Evolutionary conservation across 2,888 invertebrate genomes (phyloP).

Genomic region (Cabera pusaria): DNA sequence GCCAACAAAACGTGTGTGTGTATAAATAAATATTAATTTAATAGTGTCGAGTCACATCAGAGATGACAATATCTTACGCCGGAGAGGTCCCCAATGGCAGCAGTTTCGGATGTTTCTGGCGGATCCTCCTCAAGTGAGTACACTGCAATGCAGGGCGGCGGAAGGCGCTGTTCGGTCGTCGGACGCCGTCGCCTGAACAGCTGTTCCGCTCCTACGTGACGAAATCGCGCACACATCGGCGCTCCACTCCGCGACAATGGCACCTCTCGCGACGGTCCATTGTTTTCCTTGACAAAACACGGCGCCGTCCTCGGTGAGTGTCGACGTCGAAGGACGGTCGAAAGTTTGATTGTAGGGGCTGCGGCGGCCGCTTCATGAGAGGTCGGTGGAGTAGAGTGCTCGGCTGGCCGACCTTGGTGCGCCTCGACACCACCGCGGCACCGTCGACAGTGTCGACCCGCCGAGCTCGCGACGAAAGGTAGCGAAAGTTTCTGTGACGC

Average conservation of each 20-base stretch:
- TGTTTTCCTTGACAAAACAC: constrained; percentile 48
- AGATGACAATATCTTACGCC: constrained; percentile 95
- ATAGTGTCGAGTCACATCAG: constrained; percentile 60
- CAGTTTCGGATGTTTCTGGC: constrained; percentile 96
- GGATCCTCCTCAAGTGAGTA: constrained; percentile 93
- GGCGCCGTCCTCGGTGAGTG: constrained; percentile 24
- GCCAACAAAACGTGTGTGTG: constrained; percentile 76
- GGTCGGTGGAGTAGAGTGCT: constrained; percentile 33
- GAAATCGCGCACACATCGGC: constrained; percentile 47
- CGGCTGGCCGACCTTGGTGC: constrained; percentile 55
- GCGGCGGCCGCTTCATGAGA: constrained; percentile 25
- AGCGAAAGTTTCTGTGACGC: constrained; percentile 73
- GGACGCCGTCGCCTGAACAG: constrained; percentile 51
- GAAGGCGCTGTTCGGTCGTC: constrained; percentile 36
- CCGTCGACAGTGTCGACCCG: constrained; percentile 1
- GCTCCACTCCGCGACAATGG: constrained; percentile 51
- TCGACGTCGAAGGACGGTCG: constrained; percentile 31
- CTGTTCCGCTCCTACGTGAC: constrained; percentile 58
- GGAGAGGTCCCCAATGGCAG: constrained; percentile 96
- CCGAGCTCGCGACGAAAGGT: constrained; percentile 57
- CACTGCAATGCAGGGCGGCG: constrained; percentile 10
- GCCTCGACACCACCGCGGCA: constrained; percentile 18
- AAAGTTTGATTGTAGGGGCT: constrained; percentile 40
- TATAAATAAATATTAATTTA: constrained; percentile 74
- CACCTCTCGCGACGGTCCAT: constrained; percentile 41